These are phyloP conservation scores for Helicorthomorpha holstii DNA, from an alignment of 1,140 invertebrate species.

Conservation along the genomic window DNA sequence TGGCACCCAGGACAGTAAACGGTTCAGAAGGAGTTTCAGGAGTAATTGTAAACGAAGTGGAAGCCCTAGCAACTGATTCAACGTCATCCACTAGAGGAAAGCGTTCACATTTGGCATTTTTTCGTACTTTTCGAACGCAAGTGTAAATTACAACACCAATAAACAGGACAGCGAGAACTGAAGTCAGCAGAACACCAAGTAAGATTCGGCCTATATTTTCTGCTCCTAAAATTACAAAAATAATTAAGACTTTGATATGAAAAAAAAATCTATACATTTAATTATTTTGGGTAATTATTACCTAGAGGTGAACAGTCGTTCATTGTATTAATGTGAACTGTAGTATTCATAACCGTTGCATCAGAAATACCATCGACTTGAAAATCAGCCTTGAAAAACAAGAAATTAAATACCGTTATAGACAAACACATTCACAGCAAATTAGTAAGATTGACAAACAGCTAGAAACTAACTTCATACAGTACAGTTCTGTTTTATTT, in stretches of 20 bases:
- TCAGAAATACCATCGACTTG: not conserved
- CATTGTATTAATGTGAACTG: not conserved
- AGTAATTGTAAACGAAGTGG: not conserved
- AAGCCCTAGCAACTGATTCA: not conserved
- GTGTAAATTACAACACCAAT: not conserved
- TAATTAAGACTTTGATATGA: not conserved
- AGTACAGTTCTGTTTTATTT: not conserved
- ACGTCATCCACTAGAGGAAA: not conserved
- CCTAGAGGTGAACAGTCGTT: not conserved
- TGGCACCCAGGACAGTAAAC: too few species aligned
- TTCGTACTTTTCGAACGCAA: too few species aligned
- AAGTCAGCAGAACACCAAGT: not conserved
- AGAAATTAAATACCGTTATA: not conserved
- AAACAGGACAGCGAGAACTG: not conserved
- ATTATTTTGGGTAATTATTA: too few species aligned
- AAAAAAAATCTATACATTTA: not conserved
- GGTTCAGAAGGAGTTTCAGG: too few species aligned
- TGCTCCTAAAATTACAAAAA: not conserved
- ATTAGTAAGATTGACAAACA: not conserved
- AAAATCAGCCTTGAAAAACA: not conserved
- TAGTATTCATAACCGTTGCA: not conserved
- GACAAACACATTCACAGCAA: not conserved
- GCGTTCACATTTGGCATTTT: not conserved
- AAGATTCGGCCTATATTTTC: not conserved
- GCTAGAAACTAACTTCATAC: not conserved